Evolutionary conservation across 1,140 invertebrate genomes (phyloP).

Genomic region (Meloidogyne hapla): DNA sequence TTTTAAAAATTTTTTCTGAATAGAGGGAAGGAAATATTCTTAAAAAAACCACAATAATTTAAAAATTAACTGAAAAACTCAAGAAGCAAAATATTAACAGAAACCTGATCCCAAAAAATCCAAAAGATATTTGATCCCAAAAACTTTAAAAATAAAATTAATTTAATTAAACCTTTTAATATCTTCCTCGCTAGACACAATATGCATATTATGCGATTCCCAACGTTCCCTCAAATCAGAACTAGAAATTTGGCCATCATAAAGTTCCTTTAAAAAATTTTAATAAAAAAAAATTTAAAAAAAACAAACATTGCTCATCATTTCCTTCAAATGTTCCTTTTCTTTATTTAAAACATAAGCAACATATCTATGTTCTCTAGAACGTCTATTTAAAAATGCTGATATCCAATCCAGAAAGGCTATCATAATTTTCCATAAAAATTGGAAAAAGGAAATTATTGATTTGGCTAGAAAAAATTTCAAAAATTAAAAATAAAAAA

Average conservation of each 20-base stretch:
- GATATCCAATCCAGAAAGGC: constrained; percentile 44
- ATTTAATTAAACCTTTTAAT: constrained; percentile 36
- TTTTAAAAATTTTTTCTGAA: no score
- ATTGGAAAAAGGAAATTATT: constrained; percentile 34
- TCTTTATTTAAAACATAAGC: constrained; percentile 61
- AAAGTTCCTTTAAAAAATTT: constrained; percentile 47
- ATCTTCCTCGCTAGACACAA: constrained; percentile 56
- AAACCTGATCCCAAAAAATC: not conserved
- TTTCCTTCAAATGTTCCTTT: constrained; percentile 55
- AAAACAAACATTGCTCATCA: constrained; percentile 45
- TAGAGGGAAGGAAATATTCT: no score
- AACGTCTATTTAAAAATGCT: constrained; percentile 56
- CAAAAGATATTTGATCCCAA: not conserved
- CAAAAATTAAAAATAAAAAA: not conserved
- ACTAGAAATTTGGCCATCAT: constrained; percentile 43
- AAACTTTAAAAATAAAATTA: not conserved
- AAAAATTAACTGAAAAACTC: not conserved
- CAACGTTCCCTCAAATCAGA: constrained; percentile 48
- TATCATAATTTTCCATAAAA: constrained; percentile 43
- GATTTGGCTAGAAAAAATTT: constrained; percentile 19
- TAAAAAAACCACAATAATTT: no score
- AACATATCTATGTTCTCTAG: constrained; percentile 62
- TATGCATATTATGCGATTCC: constrained; percentile 47
- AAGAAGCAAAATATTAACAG: not conserved
- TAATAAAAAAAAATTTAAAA: constrained; percentile 14